phyloP scores from a whole-genome alignment of 2,888 invertebrate genomes.

The Drosophila meridionalis region DNA sequence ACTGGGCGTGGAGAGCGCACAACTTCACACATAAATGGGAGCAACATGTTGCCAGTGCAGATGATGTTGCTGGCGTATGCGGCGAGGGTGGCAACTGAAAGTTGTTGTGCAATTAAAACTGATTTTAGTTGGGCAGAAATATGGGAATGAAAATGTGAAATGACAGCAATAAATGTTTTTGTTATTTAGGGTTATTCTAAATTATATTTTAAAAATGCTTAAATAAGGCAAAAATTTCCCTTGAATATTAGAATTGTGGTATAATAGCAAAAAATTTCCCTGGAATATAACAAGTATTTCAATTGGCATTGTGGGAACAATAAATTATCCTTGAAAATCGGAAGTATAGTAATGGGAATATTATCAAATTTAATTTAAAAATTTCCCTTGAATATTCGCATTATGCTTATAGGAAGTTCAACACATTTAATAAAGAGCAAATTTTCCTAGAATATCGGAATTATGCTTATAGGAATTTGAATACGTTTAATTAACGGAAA shows the following conservation, averaged over 20 bases:
- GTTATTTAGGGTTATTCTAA: background rate
- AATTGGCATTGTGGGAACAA: too few relatives aligned
- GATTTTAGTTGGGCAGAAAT: background rate
- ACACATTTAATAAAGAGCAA: background rate
- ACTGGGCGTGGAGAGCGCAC: conserved; percentile 61
- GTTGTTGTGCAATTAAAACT: background rate
- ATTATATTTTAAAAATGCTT: background rate
- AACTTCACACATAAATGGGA: conserved; percentile 79
- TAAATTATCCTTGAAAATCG: too few relatives aligned
- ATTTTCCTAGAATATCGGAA: too few relatives aligned
- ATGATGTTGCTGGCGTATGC: conserved; percentile 10
- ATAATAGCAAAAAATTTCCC: background rate
- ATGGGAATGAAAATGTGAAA: background rate
- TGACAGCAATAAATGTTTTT: too few relatives aligned
- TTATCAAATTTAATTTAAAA: background rate
- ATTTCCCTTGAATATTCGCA: background rate
- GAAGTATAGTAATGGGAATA: too few relatives aligned
- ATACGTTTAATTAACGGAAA: too few relatives aligned
- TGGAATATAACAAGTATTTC: background rate
- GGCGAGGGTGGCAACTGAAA: conserved; percentile 39
- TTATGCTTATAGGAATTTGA: too few relatives aligned
- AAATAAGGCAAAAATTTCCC: background rate
- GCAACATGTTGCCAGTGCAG: conserved; percentile 71
- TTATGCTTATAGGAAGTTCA: background rate
- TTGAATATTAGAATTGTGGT: too few relatives aligned